Base-by-base conservation (phyloP, 2,888 invertebrate genomes). In the Drosophila stalkeri region DNA sequence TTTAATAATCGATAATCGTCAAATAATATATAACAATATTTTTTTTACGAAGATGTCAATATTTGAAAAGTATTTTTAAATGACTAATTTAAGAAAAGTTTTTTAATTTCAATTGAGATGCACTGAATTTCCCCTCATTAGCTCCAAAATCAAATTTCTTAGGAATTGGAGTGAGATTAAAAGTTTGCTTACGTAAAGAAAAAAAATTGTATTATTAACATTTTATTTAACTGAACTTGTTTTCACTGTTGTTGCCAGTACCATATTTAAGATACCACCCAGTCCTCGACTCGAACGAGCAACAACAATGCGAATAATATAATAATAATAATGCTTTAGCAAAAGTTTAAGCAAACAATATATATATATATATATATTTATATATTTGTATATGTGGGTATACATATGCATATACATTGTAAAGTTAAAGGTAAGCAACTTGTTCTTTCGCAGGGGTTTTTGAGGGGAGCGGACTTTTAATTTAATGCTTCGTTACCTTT, bases 401-500 rank as follows among this genome's bases (percentile, higher is more conserved):
- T 14, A 9, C 16, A 35, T 9, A 16, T 14, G 8, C 20, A 35
- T 52, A 18, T 20, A 52, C 18, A 20, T 9, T 49, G 52, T 16
- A 33, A 65, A 51, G 68, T 69, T 69, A 64, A 64, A 71, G 60
- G 62, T 68, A 69, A 56, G 35, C 39, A 60, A 56, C 35, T 46
- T 77, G 71, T 33, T 60, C 47, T 14, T 18, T 41, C 41, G 3
- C n/a, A 35, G 44, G 14, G 39, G 55, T 3, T 52, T 55, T 44
- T 54, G 41, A 46, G 57, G 55, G 44, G 35, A 20, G 27, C 18
- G 52, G 23, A 12, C 14, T 76, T 78, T 84, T 75, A 87, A 86
- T 87, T 86, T 89, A 78, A 82, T 82, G 89, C 89, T 80, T 89
- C 76, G 89, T 81, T 86, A 89, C 89, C 89, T 86, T 81, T 72